Conservation (phyloP, 35 echinoderm and acorn worm species). For the Nesometra sesokonis region DNA sequence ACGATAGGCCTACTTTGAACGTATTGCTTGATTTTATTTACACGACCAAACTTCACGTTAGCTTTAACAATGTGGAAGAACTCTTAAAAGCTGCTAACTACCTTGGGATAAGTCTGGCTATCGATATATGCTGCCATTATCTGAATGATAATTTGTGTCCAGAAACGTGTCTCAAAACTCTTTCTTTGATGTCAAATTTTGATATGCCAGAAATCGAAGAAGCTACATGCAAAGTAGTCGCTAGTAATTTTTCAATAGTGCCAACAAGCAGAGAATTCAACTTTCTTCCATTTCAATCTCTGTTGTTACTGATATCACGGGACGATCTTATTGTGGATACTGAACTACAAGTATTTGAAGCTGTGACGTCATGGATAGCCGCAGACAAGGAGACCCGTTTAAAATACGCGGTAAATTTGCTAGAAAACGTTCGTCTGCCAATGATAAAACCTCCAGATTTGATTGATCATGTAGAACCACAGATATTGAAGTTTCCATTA, state of each 20-base stretch:
- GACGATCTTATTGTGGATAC: conserved; percentile 75
- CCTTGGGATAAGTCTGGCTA: conserved; percentile 48
- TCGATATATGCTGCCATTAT: conserved; percentile 49
- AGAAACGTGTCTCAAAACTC: conserved; percentile 50
- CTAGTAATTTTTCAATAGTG: conserved; percentile 47
- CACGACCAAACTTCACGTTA: conserved; percentile 53
- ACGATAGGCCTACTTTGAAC: conserved; percentile 49
- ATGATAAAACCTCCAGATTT: conserved; percentile 80
- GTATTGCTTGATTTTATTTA: conserved; percentile 83
- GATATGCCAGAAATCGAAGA: conserved; percentile 52
- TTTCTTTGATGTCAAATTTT: conserved; percentile 46
- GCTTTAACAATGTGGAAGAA: conserved; percentile 49
- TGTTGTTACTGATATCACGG: conserved; percentile 33
- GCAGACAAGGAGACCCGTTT: conserved; percentile 16
- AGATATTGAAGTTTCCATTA: conserved; percentile 51
- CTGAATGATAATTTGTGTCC: conserved; percentile 46
- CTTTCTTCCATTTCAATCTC: conserved; percentile 27
- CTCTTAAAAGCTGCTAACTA: conserved; percentile 64
- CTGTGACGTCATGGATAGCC: conserved; percentile 63
- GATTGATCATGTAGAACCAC: conserved; percentile 77
- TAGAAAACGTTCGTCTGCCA: conserved; percentile 69
- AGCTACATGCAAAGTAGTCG: conserved; percentile 34
- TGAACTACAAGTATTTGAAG: conserved; percentile 66
- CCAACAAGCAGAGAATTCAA: conserved; percentile 49
- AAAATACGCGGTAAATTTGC: conserved; percentile 11